phyloP scores from a whole-genome alignment of 1,140 invertebrate species.

The Halictus rubicundus region DNA sequence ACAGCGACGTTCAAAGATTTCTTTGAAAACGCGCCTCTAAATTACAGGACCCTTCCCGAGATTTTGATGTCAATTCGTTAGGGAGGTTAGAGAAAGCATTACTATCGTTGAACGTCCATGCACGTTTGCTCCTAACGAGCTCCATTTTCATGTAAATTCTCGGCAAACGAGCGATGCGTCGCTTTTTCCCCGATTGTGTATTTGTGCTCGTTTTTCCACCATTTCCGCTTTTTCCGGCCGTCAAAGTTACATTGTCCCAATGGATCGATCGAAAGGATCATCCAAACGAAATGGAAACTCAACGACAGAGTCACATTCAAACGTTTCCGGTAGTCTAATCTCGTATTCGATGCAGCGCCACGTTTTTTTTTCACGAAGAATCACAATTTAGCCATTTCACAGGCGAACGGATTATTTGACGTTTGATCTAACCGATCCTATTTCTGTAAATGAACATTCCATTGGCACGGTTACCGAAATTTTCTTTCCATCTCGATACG shows the following conservation, averaged over 20 bases:
- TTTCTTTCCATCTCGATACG: too few species aligned
- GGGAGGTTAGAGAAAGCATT: neutral
- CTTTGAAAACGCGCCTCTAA: too few species aligned
- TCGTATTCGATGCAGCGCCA: neutral
- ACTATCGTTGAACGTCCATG: neutral
- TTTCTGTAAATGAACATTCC: neutral
- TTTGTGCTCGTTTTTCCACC: conserved; percentile 9
- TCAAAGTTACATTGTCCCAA: conserved; percentile 3
- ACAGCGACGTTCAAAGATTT: too few species aligned
- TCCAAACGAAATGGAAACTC: conserved; percentile 20
- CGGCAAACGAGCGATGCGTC: conserved; percentile 6
- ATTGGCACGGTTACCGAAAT: neutral
- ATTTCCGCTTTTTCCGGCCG: conserved; percentile 11
- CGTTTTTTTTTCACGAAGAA: neutral
- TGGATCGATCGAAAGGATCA: conserved; percentile 15
- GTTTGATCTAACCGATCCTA: neutral
- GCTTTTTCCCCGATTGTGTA: neutral
- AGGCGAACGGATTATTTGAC: neutral
- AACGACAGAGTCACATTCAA: neutral
- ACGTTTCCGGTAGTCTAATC: conserved; percentile 9
- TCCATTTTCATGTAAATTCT: conserved; percentile 69
- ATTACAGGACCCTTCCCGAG: neutral
- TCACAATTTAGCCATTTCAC: neutral
- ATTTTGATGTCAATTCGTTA: neutral
- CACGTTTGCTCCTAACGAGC: conserved; percentile 45